Evolutionary conservation across 2,797 vertebrate genomes (phyloP).

Genomic region (Limnodromus scolopaceus): DNA sequence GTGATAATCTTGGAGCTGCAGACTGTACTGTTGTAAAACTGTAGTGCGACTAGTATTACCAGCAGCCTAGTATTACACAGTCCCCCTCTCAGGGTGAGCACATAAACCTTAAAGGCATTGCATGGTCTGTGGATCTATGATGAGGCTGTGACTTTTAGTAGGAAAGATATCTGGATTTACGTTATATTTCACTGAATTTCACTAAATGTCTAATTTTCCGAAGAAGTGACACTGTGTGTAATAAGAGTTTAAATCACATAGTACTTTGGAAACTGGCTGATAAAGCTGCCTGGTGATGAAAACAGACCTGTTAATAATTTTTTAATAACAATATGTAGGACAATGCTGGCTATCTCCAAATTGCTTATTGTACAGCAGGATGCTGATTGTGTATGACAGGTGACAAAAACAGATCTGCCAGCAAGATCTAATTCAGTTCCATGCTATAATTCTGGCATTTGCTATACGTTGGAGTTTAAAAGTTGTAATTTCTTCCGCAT

Average conservation of each 20-base stretch:
- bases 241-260: slow-evolving; percentile 1
- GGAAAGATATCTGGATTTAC: not conserved
- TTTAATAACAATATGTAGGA: not conserved
- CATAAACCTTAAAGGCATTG: not conserved
- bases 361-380: not conserved
- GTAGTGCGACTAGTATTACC: not conserved
- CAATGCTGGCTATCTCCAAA: not conserved
- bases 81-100: not conserved
- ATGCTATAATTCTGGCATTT: not conserved
- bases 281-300: slow-evolving; percentile 1
- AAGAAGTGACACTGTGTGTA: not conserved
- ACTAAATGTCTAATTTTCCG: not conserved
- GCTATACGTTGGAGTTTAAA: not conserved
- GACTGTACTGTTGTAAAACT: not conserved
- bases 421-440: not conserved
- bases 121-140: not conserved
- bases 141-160: not conserved
- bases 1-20: not conserved
- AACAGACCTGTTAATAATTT: not conserved
- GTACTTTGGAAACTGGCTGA: not conserved
- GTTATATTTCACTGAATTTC: too few species aligned
- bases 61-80: not conserved
- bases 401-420: slow-evolving; percentile 18
- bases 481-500: slow-evolving; percentile 6
- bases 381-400: not conserved